A percentile compares a stretch with the other conserved stretches of the same genome.
These are phyloP conservation scores for Desmodus rotundus DNA, from an alignment of 2,113 vertebrate genomes.

Conservation along the genomic window DNA sequence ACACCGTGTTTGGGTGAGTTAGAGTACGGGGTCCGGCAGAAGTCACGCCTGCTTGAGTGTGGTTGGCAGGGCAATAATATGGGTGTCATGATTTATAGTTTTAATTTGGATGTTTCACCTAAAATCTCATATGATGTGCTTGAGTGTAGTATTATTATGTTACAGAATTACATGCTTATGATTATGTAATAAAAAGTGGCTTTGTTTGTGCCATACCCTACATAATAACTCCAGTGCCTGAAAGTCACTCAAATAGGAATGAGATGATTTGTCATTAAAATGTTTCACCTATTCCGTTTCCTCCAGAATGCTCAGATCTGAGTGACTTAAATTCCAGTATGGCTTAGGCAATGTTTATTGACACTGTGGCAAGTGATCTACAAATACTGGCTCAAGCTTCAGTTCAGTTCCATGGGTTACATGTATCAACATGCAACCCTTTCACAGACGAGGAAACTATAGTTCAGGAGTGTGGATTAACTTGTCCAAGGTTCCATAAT, in stretches of 20 bases:
- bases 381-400: not conserved
- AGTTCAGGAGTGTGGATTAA: not conserved
- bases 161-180: too few relatives aligned
- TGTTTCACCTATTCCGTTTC: not conserved
- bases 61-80: too few relatives aligned
- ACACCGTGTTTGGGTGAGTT: not conserved
- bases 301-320: not conserved
- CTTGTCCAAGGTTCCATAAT: not conserved
- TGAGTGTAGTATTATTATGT: too few relatives aligned
- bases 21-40: not conserved
- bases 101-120: too few relatives aligned
- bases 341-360: not conserved
- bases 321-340: not conserved
- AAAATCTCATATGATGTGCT: too few relatives aligned
- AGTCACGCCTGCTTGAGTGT: too few relatives aligned
- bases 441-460: not conserved
- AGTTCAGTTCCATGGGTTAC: too few relatives aligned
- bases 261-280: not conserved
- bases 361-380: rapidly evolving
- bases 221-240: not conserved
- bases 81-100: too few relatives aligned
- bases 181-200: too few relatives aligned
- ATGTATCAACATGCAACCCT: not conserved
- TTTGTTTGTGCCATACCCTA: too few relatives aligned
- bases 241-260: not conserved